Base-by-base conservation (phyloP, 2,797 vertebrate species). In the Typhlichthys subterraneus region DNA sequence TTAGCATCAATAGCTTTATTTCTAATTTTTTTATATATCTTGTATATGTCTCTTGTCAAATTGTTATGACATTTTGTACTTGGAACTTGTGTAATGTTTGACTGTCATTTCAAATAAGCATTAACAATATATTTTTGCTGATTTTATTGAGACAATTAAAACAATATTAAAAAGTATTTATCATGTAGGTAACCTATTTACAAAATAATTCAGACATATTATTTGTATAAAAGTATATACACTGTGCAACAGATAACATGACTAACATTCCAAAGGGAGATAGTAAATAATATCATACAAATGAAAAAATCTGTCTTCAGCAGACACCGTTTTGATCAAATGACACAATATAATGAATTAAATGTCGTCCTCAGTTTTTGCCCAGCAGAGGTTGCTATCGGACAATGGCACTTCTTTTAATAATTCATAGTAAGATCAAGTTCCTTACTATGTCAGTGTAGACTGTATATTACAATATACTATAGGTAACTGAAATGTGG, bases 211-310 rank as follows among this genome's bases (percentile, higher is more conserved):
- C 81, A 90, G 88, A 89, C 91, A 90, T 82, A 85, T 81, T 85
- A 91, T 91, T 92, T 93, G 91, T 93, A 94, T 93, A 94, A 87
- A 85, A 91, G 71, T 73, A 79, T 95, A 93, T 94, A 92, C 94
- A 94, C 23, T n/a, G 47, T 48, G 47, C 91, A 93, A 90, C 92
- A 91, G 94, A 93, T 93, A 94, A 94, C 93, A 94, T 80, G 87
- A 88, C 91, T 91, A 88, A 42, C 38, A 7, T 49, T 12, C 29
- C 29, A 12, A 23, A 53, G 52, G 19, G 33, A n/a, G 33, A n/a
- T n/a, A 33, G 23, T 54, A 0, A 54, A 54, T 29, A 33, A 54
- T 54, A 31, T 53, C 17, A 15, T 19, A 23, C 51, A 29, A 23
- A 29, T 54, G 9, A 54, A 54, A 31, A 23, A 23, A 3, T 23